Evolutionary conservation across 2,797 vertebrate species (phyloP), one percentile per base, ranked within the genome.

Genomic region (Salarias fasciatus): DNA sequence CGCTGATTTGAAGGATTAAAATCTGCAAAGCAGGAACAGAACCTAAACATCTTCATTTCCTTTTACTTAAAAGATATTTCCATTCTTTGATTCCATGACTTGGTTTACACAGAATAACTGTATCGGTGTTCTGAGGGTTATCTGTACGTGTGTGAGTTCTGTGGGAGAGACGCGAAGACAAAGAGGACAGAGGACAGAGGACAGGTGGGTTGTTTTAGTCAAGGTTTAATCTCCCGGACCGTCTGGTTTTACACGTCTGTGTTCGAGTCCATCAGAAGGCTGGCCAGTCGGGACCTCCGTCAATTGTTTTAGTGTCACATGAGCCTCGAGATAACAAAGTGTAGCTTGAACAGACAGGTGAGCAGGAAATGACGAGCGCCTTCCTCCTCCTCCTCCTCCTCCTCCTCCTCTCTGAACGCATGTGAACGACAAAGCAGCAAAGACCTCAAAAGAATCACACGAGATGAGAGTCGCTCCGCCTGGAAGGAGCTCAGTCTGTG

Each of bases 231-330:
- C 49, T 68, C 45, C 51, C 42, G 52, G 13, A 67, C 51, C 56
- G 53, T 78, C 79, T 78, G 53, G 57, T 84, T 85, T 83, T 75
- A 56, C 54, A 83, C 76, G 79, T 86, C 45, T 59, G 58, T 11
- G 8, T 73, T 74, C 37, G 65, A 41, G 5, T 65, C 58, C 31
- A 43, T 56, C 37, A 37, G 57, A 62, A 63, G 44, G 64, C 42
- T 33, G 14, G 6, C 37, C 48, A 15, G 24, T 40, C 11, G 2
- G 24, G 53, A 48, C 49, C 13, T 51, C 41, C 64, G 47, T 62
- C 57, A 38, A 52, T 61, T 62, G 37, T 45, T 78, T 77, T 57
- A 76, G 57, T 71, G 69, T 75, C 72, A 68, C 77, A 62, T 78
- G 74, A 42, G 57, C 47, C 55, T 69, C 37, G 52, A 11, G 29